Percentiles rank a stretch among this genome's conserved stretches.
Evolutionary conservation across 2,888 invertebrate genomes (phyloP).

Genomic region (Heliconius erato): DNA sequence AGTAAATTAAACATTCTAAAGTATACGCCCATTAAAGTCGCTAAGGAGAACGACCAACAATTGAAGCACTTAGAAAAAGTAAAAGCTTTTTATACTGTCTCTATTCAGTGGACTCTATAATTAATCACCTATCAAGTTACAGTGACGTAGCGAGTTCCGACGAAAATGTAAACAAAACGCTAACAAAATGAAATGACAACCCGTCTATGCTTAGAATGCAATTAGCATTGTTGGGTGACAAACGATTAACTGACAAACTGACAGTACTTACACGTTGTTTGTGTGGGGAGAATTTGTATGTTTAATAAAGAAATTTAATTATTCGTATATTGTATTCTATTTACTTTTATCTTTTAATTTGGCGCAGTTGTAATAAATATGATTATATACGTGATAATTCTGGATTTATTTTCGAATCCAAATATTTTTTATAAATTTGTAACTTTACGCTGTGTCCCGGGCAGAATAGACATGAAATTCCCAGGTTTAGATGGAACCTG

Average conservation of each 20-base stretch:
- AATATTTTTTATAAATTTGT: not conserved
- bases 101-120: constrained; percentile 21
- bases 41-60: constrained; percentile 26
- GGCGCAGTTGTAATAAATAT: no score
- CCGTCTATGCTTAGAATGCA: constrained; percentile 38
- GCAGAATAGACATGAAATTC: no score
- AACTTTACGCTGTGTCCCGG: not conserved
- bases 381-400: not conserved
- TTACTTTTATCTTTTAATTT: no score
- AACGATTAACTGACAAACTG: constrained; percentile 13
- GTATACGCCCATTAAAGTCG: constrained; percentile 16
- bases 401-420: not conserved
- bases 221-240: constrained; percentile 22
- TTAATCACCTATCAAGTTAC: constrained; percentile 26
- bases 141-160: not conserved
- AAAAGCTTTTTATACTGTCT: constrained; percentile 17
- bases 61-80: constrained; percentile 20
- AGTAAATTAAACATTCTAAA: constrained; percentile 18
- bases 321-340: no score
- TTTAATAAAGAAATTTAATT: not conserved
- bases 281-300: not conserved
- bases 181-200: constrained; percentile 25
- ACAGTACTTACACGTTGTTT: constrained; percentile 10
- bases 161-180: constrained; percentile 16
- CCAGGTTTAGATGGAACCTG: no score